phyloP scores from a whole-genome alignment of 2,888 invertebrate genomes.

The Theristus sp. region DNA sequence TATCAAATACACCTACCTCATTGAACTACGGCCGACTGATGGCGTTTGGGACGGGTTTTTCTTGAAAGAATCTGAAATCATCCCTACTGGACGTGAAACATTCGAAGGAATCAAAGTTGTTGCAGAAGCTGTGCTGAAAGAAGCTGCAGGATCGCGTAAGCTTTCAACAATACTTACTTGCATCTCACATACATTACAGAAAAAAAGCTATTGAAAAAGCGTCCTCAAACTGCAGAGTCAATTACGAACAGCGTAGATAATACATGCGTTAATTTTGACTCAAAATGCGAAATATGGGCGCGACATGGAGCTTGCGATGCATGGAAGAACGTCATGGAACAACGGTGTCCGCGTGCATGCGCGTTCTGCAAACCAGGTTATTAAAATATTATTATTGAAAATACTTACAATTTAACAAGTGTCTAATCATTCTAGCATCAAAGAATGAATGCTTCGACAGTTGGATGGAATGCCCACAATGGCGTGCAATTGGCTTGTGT shows the following conservation, averaged over 20 bases:
- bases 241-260: background rate
- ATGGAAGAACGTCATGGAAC: background rate
- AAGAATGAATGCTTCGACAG: background rate
- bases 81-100: conserved; percentile 25
- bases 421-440: too few species aligned
- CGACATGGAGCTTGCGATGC: background rate
- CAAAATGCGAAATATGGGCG: background rate
- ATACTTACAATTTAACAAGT: too few species aligned
- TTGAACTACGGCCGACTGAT: conserved; percentile 26
- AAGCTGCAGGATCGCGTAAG: background rate
- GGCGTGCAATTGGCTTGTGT: background rate
- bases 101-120: conserved; percentile 22
- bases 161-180: too few species aligned
- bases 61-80: conserved; percentile 20
- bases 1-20: conserved; percentile 25
- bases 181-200: too few species aligned
- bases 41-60: conserved; percentile 25
- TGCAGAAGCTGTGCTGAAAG: background rate
- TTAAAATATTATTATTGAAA: too few species aligned
- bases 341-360: background rate
- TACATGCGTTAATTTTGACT: background rate
- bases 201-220: too few species aligned
- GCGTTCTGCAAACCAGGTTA: background rate
- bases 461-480: background rate
- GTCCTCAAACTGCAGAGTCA: background rate